Percentiles rank a stretch among this genome's conserved stretches.
Evolutionary conservation across 64 coral and sea anemone genomes (phyloP).

Genomic region (Stylophora pistillata): DNA sequence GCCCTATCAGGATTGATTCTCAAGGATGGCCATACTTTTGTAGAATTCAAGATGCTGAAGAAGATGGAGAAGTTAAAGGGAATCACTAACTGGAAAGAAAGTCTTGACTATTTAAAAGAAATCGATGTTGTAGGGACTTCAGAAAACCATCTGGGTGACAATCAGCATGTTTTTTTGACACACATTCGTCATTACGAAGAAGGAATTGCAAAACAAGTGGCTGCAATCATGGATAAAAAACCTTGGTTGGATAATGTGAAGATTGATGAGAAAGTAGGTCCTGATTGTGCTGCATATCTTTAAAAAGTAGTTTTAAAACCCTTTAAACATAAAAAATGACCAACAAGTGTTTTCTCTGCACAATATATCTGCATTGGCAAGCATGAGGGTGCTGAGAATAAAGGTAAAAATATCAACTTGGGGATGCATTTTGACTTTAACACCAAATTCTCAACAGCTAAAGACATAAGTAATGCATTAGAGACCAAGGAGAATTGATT

Average conservation of each 20-base stretch:
- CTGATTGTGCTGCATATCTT: neutral
- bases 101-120: neutral
- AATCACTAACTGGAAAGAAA: neutral
- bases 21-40: constrained; percentile 22
- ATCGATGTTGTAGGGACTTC: neutral
- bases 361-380: no score
- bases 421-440: no score
- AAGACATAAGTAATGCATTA: no score
- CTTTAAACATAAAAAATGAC: no score
- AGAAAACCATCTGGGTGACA: neutral
- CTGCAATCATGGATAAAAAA: neutral
- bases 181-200: neutral
- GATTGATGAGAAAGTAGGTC: neutral
- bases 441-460: no score
- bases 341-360: no score
- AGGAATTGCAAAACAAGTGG: neutral
- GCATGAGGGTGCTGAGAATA: no score
- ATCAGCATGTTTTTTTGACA: neutral
- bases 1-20: neutral
- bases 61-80: no score
- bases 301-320: no score
- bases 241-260: neutral
- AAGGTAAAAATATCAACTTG: no score
- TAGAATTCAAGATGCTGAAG: neutral
- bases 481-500: no score